Conservation (phyloP, 2,113 vertebrate species). For the Aplodontia rufa region DNA sequence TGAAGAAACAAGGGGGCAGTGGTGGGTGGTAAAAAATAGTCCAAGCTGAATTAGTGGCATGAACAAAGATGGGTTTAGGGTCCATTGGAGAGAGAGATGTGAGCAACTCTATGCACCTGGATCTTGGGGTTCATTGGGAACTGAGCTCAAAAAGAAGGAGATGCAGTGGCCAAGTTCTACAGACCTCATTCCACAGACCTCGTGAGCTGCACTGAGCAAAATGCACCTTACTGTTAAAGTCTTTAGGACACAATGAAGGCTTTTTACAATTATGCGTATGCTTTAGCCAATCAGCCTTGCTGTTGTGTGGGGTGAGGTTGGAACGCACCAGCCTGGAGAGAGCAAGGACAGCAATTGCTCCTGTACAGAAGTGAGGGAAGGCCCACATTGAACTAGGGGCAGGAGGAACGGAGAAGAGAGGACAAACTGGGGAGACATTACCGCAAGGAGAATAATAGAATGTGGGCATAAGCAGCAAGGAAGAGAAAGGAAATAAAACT, state of each 20-base stretch:
- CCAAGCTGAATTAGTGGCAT: not conserved
- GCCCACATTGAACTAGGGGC: not conserved
- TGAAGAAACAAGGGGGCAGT: not conserved
- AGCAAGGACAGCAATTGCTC: not conserved
- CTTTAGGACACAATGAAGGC: fast-evolving
- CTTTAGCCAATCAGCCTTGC: not conserved
- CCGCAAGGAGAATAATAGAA: not conserved
- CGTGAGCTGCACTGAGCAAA: not conserved
- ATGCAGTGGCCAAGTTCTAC: not conserved
- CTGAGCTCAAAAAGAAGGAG: not conserved
- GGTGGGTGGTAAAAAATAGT: not conserved
- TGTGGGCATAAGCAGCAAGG: not conserved
- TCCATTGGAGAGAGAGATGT: not conserved
- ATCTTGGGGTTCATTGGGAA: not conserved
- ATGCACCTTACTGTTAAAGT: not conserved
- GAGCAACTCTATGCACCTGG: not conserved
- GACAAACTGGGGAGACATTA: not conserved
- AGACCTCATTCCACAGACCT: not conserved
- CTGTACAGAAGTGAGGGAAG: not conserved
- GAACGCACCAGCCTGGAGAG: not conserved
- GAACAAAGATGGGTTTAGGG: not conserved
- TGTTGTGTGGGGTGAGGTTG: not conserved
- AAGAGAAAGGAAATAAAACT: not conserved
- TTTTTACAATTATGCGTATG: not conserved
- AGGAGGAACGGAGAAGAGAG: not conserved